These are phyloP conservation scores for Schrankia costaestrigalis DNA, from an alignment of 2,888 invertebrate species.

Conservation along the genomic window DNA sequence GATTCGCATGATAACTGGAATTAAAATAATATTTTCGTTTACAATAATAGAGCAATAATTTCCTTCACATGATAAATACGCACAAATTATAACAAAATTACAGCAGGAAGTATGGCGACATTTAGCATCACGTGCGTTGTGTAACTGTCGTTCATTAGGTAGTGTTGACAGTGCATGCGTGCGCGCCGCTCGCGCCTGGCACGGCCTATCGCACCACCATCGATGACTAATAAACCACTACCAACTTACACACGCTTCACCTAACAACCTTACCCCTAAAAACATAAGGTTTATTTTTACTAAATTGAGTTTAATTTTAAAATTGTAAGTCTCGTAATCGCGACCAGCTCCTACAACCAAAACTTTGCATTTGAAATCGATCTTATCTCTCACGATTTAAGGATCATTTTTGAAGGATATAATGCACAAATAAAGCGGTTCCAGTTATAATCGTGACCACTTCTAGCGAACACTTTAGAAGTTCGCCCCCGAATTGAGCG, in stretches of 20 bases:
- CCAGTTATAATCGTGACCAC: conserved; percentile 72
- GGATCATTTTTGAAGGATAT: conserved; percentile 34
- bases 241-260: conserved; percentile 29
- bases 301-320: conserved; percentile 19
- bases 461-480: conserved; percentile 76
- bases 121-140: conserved; percentile 77
- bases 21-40: conserved; percentile 19
- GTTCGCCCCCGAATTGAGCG: conserved; percentile 75
- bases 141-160: conserved; percentile 79
- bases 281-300: conserved; percentile 19
- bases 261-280: conserved; percentile 16
- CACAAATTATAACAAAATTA: conserved; percentile 78
- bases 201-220: conserved; percentile 77
- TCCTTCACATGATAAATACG: conserved; percentile 75
- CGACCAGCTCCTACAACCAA: conserved; percentile 42
- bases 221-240: conserved; percentile 77
- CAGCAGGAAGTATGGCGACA: conserved; percentile 70
- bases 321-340: conserved; percentile 51
- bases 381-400: conserved; percentile 41
- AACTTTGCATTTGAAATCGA: conserved; percentile 36
- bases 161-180: conserved; percentile 76
- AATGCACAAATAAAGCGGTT: conserved; percentile 23
- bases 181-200: conserved; percentile 77
- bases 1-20: conserved; percentile 13
- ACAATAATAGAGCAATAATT: conserved; percentile 60